Evolutionary conservation across 2,888 invertebrate genomes (phyloP).

Genomic region (Limenitis camilla): DNA sequence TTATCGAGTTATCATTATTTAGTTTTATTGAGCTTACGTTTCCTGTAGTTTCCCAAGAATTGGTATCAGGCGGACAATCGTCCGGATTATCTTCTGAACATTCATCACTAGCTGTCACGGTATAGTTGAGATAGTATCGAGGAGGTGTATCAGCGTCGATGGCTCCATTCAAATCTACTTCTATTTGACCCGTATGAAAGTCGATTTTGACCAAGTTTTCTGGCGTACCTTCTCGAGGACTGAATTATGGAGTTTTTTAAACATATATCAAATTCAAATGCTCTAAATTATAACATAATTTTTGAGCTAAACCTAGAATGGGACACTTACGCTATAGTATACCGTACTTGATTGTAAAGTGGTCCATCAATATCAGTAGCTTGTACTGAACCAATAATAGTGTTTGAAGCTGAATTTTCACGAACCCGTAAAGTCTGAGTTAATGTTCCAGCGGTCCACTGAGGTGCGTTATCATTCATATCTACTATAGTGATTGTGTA

Average conservation of each 20-base stretch:
- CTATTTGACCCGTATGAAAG: constrained; percentile 65
- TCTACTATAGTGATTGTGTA: constrained; percentile 76
- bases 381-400: constrained; percentile 72
- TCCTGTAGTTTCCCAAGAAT: constrained; percentile 45
- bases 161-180: constrained; percentile 48
- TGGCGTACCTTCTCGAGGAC: constrained; percentile 56
- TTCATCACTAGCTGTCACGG: constrained; percentile 69
- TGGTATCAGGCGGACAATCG: constrained; percentile 47
- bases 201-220: constrained; percentile 67
- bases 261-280: background rate
- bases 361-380: constrained; percentile 78
- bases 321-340: constrained; percentile 65
- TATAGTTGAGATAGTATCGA: constrained; percentile 65
- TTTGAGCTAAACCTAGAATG: background rate
- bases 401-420: constrained; percentile 64
- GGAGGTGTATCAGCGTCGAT: constrained; percentile 75
- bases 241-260: constrained; percentile 26
- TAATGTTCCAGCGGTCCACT: constrained; percentile 64
- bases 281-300: background rate
- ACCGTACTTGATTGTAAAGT: constrained; percentile 72
- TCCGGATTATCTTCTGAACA: constrained; percentile 40
- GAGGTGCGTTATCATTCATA: constrained; percentile 77
- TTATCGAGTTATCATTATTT: no score
- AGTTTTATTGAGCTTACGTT: constrained; percentile 49
- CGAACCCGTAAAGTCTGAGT: constrained; percentile 57